Percentiles rank a stretch among this genome's conserved stretches.
Evolutionary conservation across 2,113 vertebrate species (phyloP).

Genomic region (Eclectus roratus): DNA sequence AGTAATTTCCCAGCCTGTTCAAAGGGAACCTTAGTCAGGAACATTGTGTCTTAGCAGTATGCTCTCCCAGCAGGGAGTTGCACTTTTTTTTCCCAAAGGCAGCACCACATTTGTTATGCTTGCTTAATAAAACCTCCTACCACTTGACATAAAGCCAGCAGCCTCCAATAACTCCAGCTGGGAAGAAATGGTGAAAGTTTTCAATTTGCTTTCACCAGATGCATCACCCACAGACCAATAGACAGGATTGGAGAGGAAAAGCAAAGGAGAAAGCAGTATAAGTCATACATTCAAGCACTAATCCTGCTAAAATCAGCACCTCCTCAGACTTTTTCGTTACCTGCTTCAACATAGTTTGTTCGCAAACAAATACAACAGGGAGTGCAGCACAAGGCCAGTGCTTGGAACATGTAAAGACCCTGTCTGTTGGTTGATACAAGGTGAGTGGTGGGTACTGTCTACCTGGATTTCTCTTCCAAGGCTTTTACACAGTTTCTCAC

Average conservation of each 20-base stretch:
- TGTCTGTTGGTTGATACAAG: background rate
- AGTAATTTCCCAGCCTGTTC: background rate
- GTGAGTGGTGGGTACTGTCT: background rate
- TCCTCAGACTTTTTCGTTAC: background rate
- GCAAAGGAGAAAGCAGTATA: background rate
- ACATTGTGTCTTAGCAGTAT: background rate
- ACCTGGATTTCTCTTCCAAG: background rate
- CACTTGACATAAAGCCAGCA: background rate
- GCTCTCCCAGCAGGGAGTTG: background rate
- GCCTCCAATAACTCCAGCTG: background rate
- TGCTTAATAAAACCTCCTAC: slow-evolving; percentile 31
- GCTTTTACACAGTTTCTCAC: background rate
- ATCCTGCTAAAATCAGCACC: background rate
- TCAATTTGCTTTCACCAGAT: background rate
- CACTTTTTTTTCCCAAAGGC: background rate
- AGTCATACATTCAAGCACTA: background rate
- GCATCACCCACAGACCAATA: background rate
- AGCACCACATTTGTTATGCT: background rate
- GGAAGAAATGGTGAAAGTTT: background rate
- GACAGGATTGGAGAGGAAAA: background rate
- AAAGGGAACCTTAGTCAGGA: background rate
- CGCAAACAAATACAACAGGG: background rate
- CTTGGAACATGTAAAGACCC: background rate
- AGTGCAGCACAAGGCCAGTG: background rate
- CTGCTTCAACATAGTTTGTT: background rate